Conservation (phyloP, 2,888 invertebrate genomes). For the Anarsia innoxiella region DNA sequence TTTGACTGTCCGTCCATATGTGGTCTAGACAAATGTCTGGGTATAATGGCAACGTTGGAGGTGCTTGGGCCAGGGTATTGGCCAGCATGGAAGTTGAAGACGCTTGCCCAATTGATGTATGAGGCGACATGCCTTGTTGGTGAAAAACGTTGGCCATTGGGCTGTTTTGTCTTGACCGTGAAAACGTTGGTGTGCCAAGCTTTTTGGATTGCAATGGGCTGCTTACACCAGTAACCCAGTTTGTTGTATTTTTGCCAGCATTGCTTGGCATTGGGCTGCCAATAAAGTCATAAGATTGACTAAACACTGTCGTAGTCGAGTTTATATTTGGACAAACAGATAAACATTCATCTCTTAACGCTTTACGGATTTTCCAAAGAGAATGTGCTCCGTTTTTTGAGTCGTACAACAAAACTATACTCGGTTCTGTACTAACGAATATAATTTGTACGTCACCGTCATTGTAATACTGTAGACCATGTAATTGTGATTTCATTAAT, state of each 20-base stretch:
- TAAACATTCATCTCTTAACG: constrained; percentile 82
- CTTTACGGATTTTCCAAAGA: constrained; percentile 86
- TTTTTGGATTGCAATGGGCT: constrained; percentile 60
- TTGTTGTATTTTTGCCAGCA: constrained; percentile 39
- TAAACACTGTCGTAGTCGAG: constrained; percentile 51
- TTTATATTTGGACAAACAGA: constrained; percentile 73
- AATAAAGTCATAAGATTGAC: constrained; percentile 59
- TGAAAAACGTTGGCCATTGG: constrained; percentile 65
- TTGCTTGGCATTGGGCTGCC: constrained; percentile 58
- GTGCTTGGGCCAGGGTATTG: constrained; percentile 60
- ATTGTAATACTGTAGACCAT: constrained; percentile 76
- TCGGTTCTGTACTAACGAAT: constrained; percentile 84
- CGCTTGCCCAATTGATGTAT: constrained; percentile 61
- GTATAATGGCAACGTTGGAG: constrained; percentile 80
- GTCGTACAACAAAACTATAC: constrained; percentile 88
- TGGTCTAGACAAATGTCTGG: constrained; percentile 93
- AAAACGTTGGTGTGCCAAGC: constrained; percentile 39
- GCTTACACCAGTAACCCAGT: constrained; percentile 49
- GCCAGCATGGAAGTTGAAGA: constrained; percentile 62
- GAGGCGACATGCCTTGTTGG: constrained; percentile 65
- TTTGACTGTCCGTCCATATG: constrained; percentile 87
- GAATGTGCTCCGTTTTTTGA: constrained; percentile 85
- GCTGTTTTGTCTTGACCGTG: constrained; percentile 54
- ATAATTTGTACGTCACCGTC: constrained; percentile 81
- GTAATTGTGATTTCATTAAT: constrained; percentile 78